Percentiles rank a stretch among this genome's conserved stretches.
Conservation (phyloP, 2,888 invertebrate species). For the Deladenus siricidicola region DNA sequence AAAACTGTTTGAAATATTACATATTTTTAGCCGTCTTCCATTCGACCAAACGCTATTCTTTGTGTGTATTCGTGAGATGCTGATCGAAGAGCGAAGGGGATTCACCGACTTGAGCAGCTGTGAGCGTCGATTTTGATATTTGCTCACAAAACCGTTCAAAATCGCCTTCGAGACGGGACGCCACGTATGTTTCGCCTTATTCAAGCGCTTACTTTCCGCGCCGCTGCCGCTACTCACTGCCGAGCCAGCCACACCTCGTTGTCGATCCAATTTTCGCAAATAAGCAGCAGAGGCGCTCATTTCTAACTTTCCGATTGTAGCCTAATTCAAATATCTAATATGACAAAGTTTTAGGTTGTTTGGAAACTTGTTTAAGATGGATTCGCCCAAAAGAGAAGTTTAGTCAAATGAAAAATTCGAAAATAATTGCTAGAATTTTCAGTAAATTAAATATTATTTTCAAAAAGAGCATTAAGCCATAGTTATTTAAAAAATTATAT, state of each 20-base stretch:
- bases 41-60: constrained; percentile 6
- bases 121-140: constrained; percentile 14
- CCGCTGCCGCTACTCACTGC: not conserved
- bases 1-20: constrained; percentile 5
- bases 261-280: not conserved
- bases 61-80: constrained; percentile 1
- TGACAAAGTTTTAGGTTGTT: too few relatives aligned
- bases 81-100: constrained; percentile 4
- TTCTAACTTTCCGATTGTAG: too few relatives aligned
- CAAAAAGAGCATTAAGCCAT: too few relatives aligned
- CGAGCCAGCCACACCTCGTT: not conserved
- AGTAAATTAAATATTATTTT: too few relatives aligned
- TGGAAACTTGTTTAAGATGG: too few relatives aligned
- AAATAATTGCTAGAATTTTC: too few relatives aligned
- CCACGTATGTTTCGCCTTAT: not conserved
- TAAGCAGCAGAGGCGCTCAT: constrained; percentile 7
- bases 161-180: constrained; percentile 4
- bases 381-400: too few relatives aligned
- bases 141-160: constrained; percentile 12
- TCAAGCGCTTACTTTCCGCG: not conserved
- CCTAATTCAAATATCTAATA: too few relatives aligned
- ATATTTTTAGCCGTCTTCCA: not conserved
- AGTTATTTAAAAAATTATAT: too few relatives aligned
- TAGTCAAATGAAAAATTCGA: too few relatives aligned
- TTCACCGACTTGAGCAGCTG: constrained; percentile 10